Percentiles rank a stretch among this genome's conserved stretches.
Conservation (phyloP, 2,888 invertebrate genomes). For the Dryococelus australis region DNA sequence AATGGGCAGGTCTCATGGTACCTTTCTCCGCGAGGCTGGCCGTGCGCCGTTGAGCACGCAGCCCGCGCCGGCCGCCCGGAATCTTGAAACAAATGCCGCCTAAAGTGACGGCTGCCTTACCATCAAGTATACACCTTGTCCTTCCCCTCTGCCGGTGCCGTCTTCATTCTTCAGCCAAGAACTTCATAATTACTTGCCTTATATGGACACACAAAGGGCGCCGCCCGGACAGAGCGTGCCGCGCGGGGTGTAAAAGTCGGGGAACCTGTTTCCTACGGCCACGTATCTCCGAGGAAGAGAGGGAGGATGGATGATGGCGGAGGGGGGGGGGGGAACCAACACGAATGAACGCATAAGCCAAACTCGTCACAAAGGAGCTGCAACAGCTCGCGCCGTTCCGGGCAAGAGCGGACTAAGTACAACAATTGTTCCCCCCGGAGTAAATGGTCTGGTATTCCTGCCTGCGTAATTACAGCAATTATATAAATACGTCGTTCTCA, state of each 20-base stretch:
- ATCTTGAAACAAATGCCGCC: constrained; percentile 41
- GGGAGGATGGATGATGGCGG: too few species aligned
- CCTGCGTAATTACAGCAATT: background rate
- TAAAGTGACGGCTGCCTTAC: constrained; percentile 37
- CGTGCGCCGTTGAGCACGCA: background rate
- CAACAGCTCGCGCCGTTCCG: background rate
- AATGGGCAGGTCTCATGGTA: too few species aligned
- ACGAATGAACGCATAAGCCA: constrained; percentile 16
- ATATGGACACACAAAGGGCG: constrained; percentile 39
- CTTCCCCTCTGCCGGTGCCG: constrained; percentile 23
- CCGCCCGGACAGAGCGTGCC: constrained; percentile 26
- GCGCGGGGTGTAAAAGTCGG: constrained; percentile 29
- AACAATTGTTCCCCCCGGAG: background rate
- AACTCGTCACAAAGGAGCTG: background rate
- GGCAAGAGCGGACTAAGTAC: background rate
- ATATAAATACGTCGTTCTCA: background rate
- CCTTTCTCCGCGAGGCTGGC: background rate
- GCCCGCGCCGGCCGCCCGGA: constrained; percentile 32
- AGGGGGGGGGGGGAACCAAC: background rate
- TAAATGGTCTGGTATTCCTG: background rate
- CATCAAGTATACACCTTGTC: constrained; percentile 30
- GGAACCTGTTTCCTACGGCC: constrained; percentile 34
- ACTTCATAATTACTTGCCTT: constrained; percentile 42
- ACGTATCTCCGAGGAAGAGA: too few species aligned
- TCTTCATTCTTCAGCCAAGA: constrained; percentile 34